These are phyloP conservation scores for Orchestia grillus DNA, from an alignment of 1,140 invertebrate species.

Conservation along the genomic window DNA sequence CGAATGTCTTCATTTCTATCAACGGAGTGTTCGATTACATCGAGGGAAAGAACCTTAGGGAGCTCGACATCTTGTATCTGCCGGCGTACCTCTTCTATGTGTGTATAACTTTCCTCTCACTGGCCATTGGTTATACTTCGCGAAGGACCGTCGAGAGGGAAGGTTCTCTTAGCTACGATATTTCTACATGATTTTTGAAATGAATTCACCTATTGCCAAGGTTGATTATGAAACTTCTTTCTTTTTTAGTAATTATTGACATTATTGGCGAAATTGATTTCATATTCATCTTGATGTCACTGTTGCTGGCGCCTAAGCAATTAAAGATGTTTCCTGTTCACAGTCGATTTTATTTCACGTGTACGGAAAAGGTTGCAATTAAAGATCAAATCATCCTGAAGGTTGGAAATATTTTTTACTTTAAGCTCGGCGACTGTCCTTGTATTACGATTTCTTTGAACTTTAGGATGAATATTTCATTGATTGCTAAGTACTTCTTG, in stretches of 20 bases:
- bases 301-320: background rate
- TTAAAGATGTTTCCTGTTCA: background rate
- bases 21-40: constrained; percentile 2
- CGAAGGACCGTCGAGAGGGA: background rate
- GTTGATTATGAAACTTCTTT: background rate
- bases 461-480: no score
- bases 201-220: background rate
- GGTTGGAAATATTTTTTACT: no score
- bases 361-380: background rate
- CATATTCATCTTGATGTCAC: background rate
- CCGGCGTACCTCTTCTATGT: background rate
- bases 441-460: no score
- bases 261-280: background rate
- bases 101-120: background rate
- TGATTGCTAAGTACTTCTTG: no score
- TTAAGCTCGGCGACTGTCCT: no score
- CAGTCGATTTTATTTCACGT: background rate
- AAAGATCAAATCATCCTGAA: no score
- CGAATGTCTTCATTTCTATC: background rate
- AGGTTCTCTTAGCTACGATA: background rate
- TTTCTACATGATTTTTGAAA: background rate
- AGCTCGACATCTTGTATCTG: background rate
- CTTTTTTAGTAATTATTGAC: background rate
- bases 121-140: background rate
- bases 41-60: background rate